Conservation (phyloP, 2,888 invertebrate genomes). For the Notocelia uddmanniana region DNA sequence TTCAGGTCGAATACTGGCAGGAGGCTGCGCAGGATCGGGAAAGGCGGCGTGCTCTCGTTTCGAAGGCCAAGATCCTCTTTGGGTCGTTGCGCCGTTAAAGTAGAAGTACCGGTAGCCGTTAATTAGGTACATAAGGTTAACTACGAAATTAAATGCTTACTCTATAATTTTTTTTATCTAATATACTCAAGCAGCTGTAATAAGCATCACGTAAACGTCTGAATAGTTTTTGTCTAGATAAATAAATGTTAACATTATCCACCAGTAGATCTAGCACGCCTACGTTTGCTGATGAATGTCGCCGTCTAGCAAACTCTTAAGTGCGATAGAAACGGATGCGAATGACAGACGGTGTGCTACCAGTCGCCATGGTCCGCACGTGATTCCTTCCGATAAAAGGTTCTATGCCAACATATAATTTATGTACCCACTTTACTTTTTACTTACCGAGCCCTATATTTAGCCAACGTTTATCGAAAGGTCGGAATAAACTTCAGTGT, state of each 20-base stretch:
- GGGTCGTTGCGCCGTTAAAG: too few species aligned
- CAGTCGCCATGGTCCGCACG: constrained; percentile 8
- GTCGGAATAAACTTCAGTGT: constrained; percentile 26
- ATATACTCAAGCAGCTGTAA: not conserved
- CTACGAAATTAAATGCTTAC: not conserved
- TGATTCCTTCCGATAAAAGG: constrained; percentile 26
- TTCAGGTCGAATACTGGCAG: too few species aligned
- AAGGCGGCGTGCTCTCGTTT: too few species aligned
- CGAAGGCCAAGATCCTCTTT: too few species aligned
- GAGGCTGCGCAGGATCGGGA: too few species aligned
- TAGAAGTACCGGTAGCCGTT: not conserved
- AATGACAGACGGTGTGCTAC: not conserved
- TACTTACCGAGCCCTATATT: constrained; percentile 8
- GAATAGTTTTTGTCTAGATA: not conserved
- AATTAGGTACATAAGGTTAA: not conserved
- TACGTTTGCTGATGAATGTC: not conserved
- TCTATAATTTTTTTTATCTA: not conserved
- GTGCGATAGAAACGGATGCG: not conserved
- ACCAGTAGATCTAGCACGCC: not conserved
- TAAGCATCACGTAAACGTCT: not conserved
- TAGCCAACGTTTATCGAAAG: constrained; percentile 25
- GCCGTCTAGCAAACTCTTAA: not conserved
- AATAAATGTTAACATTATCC: not conserved
- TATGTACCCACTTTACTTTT: constrained; percentile 12
- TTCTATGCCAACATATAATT: constrained; percentile 16